Base-by-base conservation (phyloP, 1,140 invertebrate genomes). In the Papilio glaucus region DNA sequence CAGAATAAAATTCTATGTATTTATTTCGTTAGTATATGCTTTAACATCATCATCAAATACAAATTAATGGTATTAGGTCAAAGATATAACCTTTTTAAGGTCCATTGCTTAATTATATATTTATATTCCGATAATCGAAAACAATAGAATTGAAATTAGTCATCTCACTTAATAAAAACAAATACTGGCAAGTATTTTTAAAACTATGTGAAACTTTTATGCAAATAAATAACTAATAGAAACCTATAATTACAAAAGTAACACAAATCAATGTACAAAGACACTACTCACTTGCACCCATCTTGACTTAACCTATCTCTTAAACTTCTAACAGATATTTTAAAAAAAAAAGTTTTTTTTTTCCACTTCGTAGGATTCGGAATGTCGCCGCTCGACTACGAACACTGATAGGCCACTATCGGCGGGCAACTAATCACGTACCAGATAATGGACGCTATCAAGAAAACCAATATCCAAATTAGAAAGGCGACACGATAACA, bases 381-480 rank as follows among this genome's bases (percentile, higher is more conserved):
- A 53, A 49, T 69, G 13, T 6, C 42, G 4, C 41, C 26, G 24
- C 67, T n/a, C n/a, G n/a, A n/a, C 24, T 13, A 21, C 62, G n/a
- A 5, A 33, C 9, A 69, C 67, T 53, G 67, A 69, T 69, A 69
- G 21, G 8, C 13, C 67, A 24, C 29, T 69, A 69, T 69, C 67
- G 67, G 42, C 24, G n/a, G 13, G 13, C 24, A 15, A 65, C 67
- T 69, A 69, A 69, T 69, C 67, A 69, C 67, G 42, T 29, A 37
- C 42, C 29, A 69, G 67, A 69, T 69, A 69, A 69, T 69, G 63
- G 0, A 26, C 62, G 37, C 67, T 49, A 69, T 69, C 65, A 49
- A 29, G 67, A 49, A 49, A 29, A 69, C 67, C 67, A 69, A 69
- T 69, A 69, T 69, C 67, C 42, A 69, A 69, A 69, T 69, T 69